Conservation (phyloP, 2,888 invertebrate genomes). For the Andrena minutula region DNA sequence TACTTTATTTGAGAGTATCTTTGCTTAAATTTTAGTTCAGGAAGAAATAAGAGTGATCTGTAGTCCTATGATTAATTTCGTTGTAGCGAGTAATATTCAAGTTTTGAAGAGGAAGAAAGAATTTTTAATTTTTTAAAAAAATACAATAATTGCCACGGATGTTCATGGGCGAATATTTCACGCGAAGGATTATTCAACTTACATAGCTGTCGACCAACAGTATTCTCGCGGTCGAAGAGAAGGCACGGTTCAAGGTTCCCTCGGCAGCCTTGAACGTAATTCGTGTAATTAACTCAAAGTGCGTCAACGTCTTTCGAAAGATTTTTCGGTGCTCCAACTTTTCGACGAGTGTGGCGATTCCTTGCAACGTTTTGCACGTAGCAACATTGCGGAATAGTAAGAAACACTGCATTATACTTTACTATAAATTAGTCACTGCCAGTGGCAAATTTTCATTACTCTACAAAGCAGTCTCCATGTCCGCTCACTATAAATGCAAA, state of each 20-base stretch:
- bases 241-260: slow-evolving; percentile 55
- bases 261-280: slow-evolving; percentile 54
- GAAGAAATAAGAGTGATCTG: too few relatives aligned
- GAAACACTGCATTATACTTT: neutral
- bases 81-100: too few relatives aligned
- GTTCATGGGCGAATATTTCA: slow-evolving; percentile 28
- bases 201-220: slow-evolving; percentile 40
- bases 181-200: slow-evolving; percentile 48
- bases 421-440: neutral
- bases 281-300: slow-evolving; percentile 57
- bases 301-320: slow-evolving; percentile 53
- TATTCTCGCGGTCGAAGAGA: slow-evolving; percentile 38
- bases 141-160: slow-evolving; percentile 32
- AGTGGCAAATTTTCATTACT: neutral
- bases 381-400: too few relatives aligned
- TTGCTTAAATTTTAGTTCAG: too few relatives aligned
- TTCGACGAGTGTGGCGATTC: neutral
- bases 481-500: slow-evolving; percentile 28
- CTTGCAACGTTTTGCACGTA: neutral
- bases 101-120: neutral
- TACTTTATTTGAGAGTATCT: too few relatives aligned
- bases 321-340: slow-evolving; percentile 27
- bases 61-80: too few relatives aligned
- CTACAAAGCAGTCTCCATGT: neutral
- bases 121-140: neutral